Base-by-base conservation (phyloP, 2,113 vertebrate genomes). In the Colius striatus region DNA sequence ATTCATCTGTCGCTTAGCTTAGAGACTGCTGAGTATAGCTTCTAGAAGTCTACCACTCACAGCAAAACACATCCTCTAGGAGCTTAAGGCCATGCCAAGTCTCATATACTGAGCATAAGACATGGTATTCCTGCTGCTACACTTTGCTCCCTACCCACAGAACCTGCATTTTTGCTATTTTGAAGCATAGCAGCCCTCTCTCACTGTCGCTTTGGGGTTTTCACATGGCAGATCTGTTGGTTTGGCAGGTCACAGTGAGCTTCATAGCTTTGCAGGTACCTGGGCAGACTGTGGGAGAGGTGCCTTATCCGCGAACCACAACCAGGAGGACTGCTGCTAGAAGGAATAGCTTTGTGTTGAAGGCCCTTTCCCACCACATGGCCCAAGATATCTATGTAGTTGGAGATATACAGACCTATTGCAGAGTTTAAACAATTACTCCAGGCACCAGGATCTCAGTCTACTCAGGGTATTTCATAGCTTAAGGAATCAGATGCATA, bases 1-100 rank as follows among this genome's bases (percentile, higher is more conserved):
- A 92, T 90, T 89, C 77, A 84, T 89, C 76, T 84, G 76, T 87
- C 58, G 57, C 85, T 47, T 55, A 87, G 53, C 66, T 84, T 57
- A 72, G 27, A 34, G 51, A 38, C 22, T 90, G 78, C 50, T 63
- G 79, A 61, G 58, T n/a, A 58, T 26, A 38, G 62, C 58, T 90
- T 81, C 79, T 72, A 90, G 36, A 85, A 58, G 81, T 74, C 70
- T 47, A 78, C 53, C 8, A 1, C 48, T 86, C 6, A 2, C 48
- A 78, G 82, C 38, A 92, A 93, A 92, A 77, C 38, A 55, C 45
- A 53, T n/a, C 22, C 90, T 54, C 66, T 47, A 34, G 66, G 89
- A 92, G 66, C 55, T 73, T 83, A 76, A 86, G 51, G 47, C 67
- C 36, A 80, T 54, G 67, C 53, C 85, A 93, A 92, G 17, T 76